Conservation (phyloP, 2,888 invertebrate species). For the Synergus umbraculus region DNA sequence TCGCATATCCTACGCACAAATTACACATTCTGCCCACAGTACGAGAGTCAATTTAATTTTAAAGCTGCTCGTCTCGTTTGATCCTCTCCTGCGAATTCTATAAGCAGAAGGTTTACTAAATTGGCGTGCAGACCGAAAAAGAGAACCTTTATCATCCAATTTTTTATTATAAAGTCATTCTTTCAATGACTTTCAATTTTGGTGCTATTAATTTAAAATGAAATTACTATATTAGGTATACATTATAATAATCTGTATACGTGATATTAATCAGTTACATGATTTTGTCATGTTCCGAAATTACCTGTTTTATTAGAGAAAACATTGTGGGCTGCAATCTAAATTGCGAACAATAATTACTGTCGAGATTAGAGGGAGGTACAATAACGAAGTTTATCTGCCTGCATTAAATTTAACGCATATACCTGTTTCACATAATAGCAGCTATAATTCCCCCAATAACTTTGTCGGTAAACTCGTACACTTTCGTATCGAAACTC, state of each 20-base stretch:
- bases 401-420: conserved; percentile 2
- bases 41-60: conserved; percentile 26
- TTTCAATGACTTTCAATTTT: neutral
- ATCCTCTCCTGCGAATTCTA: neutral
- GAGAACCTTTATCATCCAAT: neutral
- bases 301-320: neutral
- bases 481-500: neutral
- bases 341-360: conserved; percentile 1
- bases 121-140: neutral
- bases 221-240: too few species aligned
- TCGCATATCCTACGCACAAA: conserved; percentile 15
- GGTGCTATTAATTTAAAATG: too few species aligned
- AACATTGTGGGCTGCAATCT: neutral
- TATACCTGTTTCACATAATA: conserved; percentile 13
- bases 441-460: neutral
- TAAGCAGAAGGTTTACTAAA: neutral
- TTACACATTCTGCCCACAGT: conserved; percentile 28
- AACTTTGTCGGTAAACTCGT: conserved; percentile 12
- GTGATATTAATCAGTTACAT: neutral
- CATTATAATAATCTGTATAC: too few species aligned
- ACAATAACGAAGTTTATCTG: neutral
- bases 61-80: conserved; percentile 31
- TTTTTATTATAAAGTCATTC: neutral
- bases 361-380: neutral
- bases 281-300: neutral